phyloP scores from a whole-genome alignment of 1,140 invertebrate genomes.

The Drosophila rufa region DNA sequence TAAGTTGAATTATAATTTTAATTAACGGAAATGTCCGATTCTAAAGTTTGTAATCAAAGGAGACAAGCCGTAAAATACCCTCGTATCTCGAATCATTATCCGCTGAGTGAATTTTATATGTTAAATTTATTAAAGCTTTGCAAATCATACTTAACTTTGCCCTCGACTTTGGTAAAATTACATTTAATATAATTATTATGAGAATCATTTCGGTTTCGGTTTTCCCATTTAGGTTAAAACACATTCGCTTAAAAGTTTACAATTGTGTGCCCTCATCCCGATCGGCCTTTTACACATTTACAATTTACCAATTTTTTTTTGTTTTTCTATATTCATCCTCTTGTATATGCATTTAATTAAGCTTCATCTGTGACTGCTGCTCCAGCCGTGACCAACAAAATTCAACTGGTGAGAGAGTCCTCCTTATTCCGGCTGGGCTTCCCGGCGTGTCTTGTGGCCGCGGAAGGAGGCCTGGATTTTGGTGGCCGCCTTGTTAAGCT shows the following conservation, averaged over 20 bases:
- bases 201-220: constrained; percentile 34
- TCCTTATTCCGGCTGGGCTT: constrained; percentile 83
- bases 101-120: neutral
- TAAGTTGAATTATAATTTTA: constrained; percentile 27
- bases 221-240: constrained; percentile 41
- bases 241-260: constrained; percentile 75
- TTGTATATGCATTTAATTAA: constrained; percentile 33
- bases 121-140: constrained; percentile 45
- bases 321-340: neutral
- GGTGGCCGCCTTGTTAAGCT: constrained; percentile 95
- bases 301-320: constrained; percentile 66
- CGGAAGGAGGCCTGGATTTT: constrained; percentile 97
- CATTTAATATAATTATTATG: constrained; percentile 59
- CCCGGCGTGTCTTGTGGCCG: constrained; percentile 95
- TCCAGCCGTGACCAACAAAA: constrained; percentile 63
- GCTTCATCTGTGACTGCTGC: constrained; percentile 43
- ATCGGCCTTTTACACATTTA: constrained; percentile 61
- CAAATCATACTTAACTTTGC: constrained; percentile 33
- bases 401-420: constrained; percentile 21
- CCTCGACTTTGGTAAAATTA: constrained; percentile 34
- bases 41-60: constrained; percentile 25
- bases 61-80: constrained; percentile 24
- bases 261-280: constrained; percentile 54
- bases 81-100: constrained; percentile 1
- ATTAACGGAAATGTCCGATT: constrained; percentile 32